Evolutionary conservation across 64 coral and sea anemone genomes (phyloP), one percentile per base, ranked within the genome.

Genomic region (Dendronephthya gigantea): DNA sequence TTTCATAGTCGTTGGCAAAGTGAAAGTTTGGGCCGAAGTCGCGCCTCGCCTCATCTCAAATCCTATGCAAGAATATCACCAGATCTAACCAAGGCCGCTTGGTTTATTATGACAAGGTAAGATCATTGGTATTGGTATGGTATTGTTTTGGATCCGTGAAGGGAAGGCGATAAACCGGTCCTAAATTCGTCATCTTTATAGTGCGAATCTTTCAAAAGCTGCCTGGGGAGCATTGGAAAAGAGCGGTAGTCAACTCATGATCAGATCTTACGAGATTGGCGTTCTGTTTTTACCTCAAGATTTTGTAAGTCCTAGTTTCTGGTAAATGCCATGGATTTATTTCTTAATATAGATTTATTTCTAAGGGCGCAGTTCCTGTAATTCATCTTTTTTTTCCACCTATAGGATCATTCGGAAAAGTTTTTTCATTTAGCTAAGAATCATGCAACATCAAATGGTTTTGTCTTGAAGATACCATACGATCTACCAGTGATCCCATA

Each of bases 101-200:
- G 94, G 94, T 91, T 97, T 28, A 52, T 97, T 19, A 90, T 97
- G 55, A 97, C 94, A 15, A 97, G 94, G 94, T 97, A 55, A 58
- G 38, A 28, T 36, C 13, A 84, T 10, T 30, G 29, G 7, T 2
- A 75, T 16, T n/a, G n/a, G n/a, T 30, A 30, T 66, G 19, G 19
- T 55, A 55, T 15, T 30, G 29, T 5, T n/a, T n/a, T 7, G 58
- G 2, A 3, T 5, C 14, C 2, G 58, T 4, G 22, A 17, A 66
- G 14, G 6, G 58, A 66, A 66, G 29, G 2, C 58, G 4, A 66
- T 4, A 8, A 30, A 14, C 29, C 41, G 41, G 58, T 66, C 19
- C 22, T 22, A 66, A 66, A 66, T 17, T 7, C 14, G 32, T 25
- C 19, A 59, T 43, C 65, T 40, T 49, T n/a, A 9, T n/a, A 96